phyloP scores from a whole-genome alignment of 1,140 invertebrate genomes.

The Aphaenogaster ashmeadi region DNA sequence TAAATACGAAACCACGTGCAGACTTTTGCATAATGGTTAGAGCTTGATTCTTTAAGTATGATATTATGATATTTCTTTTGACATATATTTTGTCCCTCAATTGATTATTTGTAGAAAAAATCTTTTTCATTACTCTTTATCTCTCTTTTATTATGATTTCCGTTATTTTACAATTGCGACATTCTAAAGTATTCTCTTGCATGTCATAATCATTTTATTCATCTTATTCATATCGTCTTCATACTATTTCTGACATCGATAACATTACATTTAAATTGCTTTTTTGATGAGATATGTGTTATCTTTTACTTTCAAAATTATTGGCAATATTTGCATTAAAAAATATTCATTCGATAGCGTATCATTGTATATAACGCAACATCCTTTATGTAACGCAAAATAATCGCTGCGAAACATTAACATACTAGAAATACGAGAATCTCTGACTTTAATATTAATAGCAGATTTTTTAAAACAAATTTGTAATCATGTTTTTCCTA shows the following conservation, averaged over 20 bases:
- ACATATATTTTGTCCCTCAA: background rate
- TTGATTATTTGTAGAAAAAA: background rate
- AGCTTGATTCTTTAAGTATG: background rate
- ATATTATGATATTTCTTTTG: background rate
- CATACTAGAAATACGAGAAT: background rate
- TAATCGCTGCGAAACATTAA: background rate
- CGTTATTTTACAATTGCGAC: background rate
- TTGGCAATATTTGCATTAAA: background rate
- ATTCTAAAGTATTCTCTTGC: background rate
- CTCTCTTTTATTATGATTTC: background rate
- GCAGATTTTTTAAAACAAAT: background rate
- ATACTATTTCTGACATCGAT: background rate
- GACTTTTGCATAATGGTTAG: background rate
- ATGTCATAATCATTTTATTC: background rate
- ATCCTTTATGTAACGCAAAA: background rate
- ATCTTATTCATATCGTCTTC: background rate
- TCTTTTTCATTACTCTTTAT: background rate
- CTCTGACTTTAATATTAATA: background rate
- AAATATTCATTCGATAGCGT: conserved; percentile 1
- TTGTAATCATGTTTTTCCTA: background rate
- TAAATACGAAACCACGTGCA: background rate
- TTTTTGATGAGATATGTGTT: background rate
- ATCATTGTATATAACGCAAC: background rate
- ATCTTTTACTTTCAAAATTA: background rate
- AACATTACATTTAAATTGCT: background rate